Evolutionary conservation across 2,113 vertebrate genomes (phyloP).

Genomic region (Strix uralensis): DNA sequence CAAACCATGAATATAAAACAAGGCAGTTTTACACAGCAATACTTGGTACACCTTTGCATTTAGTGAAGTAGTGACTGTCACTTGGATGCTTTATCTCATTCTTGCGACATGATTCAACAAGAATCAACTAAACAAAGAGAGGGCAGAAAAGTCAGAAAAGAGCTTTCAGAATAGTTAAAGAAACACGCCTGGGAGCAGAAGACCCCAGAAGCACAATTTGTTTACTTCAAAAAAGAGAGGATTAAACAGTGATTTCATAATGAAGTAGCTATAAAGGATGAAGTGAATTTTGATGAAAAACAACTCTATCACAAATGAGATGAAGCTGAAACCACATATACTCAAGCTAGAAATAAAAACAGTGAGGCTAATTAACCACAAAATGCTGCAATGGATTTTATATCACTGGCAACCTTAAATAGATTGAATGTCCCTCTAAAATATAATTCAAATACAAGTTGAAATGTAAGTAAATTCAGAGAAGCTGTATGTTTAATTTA

Average conservation of each 20-base stretch:
- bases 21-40: not conserved
- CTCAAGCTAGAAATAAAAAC: not conserved
- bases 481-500: not conserved
- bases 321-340: not conserved
- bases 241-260: not conserved
- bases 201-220: not conserved
- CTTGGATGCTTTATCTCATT: not conserved
- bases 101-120: not conserved
- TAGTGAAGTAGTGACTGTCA: not conserved
- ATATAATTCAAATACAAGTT: not conserved
- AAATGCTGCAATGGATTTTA: not conserved
- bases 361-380: not conserved
- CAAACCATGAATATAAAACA: not conserved
- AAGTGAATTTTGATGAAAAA: not conserved
- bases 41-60: not conserved
- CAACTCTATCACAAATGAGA: not conserved
- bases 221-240: not conserved
- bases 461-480: not conserved
- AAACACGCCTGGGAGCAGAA: not conserved
- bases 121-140: not conserved
- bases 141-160: not conserved
- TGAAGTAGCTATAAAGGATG: not conserved
- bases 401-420: not conserved
- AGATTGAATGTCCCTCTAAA: not conserved
- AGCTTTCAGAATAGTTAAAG: not conserved